phyloP scores from a whole-genome alignment of 2,797 vertebrate species.

The Phoebastria nigripes region DNA sequence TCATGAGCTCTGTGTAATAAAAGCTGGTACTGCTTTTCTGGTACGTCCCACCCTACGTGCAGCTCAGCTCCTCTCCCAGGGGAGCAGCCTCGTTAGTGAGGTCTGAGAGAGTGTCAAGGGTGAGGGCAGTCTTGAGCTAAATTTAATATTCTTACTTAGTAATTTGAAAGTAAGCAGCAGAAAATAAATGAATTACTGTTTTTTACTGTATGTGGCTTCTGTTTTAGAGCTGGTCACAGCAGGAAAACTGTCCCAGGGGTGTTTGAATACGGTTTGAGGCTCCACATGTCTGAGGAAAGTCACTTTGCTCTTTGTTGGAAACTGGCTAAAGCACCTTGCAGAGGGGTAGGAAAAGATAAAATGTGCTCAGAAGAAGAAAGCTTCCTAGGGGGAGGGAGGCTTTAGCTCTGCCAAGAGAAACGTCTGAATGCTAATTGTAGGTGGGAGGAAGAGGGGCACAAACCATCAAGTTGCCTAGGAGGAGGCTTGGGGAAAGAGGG shows the following conservation, averaged over 20 bases:
- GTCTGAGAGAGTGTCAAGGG: background rate
- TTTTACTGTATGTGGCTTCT: background rate
- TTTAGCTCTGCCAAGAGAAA: constrained; percentile 26
- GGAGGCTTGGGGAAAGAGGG: background rate
- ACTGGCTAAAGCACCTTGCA: constrained; percentile 54
- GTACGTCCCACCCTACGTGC: background rate
- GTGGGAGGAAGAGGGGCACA: background rate
- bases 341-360: constrained; percentile 37
- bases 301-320: constrained; percentile 53
- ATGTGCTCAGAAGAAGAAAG: constrained; percentile 41
- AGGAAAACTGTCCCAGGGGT: background rate
- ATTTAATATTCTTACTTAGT: background rate
- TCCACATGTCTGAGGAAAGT: constrained; percentile 40
- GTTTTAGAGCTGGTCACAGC: background rate
- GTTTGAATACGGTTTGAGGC: background rate
- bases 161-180: background rate
- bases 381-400: constrained; percentile 21
- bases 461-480: constrained; percentile 18
- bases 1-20: background rate
- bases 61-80: background rate
- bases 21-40: background rate
- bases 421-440: constrained; percentile 55
- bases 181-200: background rate
- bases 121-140: constrained; percentile 1
- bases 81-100: background rate